A percentile compares a stretch with the other conserved stretches of the same genome.
Conservation (phyloP, 2,113 vertebrate genomes). For the Hippocampus comes region DNA sequence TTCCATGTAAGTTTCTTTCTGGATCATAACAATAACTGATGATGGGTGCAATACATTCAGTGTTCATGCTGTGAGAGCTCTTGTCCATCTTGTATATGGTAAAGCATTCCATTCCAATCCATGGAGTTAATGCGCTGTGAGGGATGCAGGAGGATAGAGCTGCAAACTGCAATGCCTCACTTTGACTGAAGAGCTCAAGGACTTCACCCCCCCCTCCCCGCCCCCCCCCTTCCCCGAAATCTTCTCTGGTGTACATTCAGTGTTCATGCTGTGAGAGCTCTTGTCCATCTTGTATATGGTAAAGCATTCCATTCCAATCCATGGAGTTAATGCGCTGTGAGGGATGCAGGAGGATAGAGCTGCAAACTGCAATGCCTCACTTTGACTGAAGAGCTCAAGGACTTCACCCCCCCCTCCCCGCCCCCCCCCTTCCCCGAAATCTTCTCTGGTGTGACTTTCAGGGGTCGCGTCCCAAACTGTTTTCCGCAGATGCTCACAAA, state of each 20-base stretch:
- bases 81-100: not conserved
- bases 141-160: slow-evolving; percentile 29
- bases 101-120: not conserved
- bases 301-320: not conserved
- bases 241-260: no score
- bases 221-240: no score
- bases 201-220: slow-evolving; percentile 23
- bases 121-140: slow-evolving; percentile 24
- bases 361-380: slow-evolving; percentile 47
- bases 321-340: slow-evolving; percentile 24
- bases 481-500: slow-evolving; percentile 57
- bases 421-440: no score
- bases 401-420: slow-evolving; percentile 23
- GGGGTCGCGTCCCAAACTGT: slow-evolving; percentile 60
- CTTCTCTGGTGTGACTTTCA: slow-evolving; percentile 60
- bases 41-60: not conserved
- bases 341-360: slow-evolving; percentile 29
- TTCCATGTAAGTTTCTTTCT: slow-evolving; percentile 62
- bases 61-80: not conserved
- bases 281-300: not conserved
- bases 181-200: slow-evolving; percentile 59
- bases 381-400: slow-evolving; percentile 59
- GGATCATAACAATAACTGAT: slow-evolving; percentile 1
- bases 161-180: slow-evolving; percentile 47
- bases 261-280: not conserved